These are phyloP conservation scores for Diabrotica balteata DNA, from an alignment of 2,888 invertebrate genomes.

Conservation along the genomic window DNA sequence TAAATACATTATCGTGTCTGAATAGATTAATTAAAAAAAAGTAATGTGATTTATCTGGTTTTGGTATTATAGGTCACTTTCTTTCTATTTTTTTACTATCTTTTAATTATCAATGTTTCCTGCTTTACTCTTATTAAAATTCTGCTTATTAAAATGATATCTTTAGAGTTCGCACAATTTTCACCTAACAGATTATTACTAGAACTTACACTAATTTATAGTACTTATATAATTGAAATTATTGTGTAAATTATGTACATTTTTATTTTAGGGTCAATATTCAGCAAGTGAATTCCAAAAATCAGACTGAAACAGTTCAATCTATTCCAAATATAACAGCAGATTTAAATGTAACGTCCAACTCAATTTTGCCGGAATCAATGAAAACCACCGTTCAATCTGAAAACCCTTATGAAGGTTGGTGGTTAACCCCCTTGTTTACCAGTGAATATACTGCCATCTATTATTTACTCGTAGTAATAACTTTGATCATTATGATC, in stretches of 20 bases:
- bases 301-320: background rate
- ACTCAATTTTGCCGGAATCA: background rate
- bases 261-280: slow-evolving; percentile 26
- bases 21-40: too few species aligned
- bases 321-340: background rate
- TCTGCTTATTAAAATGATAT: too few species aligned
- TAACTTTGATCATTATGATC: slow-evolving; percentile 47
- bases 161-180: too few species aligned
- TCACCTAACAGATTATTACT: too few species aligned
- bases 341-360: background rate
- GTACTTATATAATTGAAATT: too few species aligned
- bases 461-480: slow-evolving; percentile 24
- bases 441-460: slow-evolving; percentile 7
- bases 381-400: background rate
- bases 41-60: too few species aligned
- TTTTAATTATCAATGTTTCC: too few species aligned
- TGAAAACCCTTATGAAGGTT: slow-evolving; percentile 12
- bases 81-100: too few species aligned
- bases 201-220: too few species aligned
- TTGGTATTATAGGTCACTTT: too few species aligned
- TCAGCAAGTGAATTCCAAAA: slow-evolving; percentile 15
- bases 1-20: too few species aligned
- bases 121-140: too few species aligned
- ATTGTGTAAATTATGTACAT: background rate
- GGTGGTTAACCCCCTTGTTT: slow-evolving; percentile 25